phyloP scores from a whole-genome alignment of 2,113 vertebrate genomes.

The Ictalurus furcatus region DNA sequence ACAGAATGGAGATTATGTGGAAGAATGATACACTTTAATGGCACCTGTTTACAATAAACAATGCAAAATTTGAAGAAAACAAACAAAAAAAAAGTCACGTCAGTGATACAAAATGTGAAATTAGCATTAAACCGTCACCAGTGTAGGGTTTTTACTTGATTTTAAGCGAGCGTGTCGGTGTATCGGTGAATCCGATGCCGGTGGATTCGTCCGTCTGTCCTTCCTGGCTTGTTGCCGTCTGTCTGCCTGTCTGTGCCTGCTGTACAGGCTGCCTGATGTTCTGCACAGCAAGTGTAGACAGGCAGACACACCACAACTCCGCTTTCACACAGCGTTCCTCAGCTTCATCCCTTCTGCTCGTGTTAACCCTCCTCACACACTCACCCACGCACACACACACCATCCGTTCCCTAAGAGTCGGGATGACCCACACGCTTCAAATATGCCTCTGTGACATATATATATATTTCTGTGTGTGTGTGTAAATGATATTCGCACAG shows the following conservation, averaged over 20 bases:
- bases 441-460: no score
- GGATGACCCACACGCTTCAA: neutral
- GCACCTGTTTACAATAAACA: neutral
- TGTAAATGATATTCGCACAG: no score
- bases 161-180: neutral
- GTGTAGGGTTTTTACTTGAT: neutral
- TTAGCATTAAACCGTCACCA: neutral
- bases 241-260: conserved; percentile 99
- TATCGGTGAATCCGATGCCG: no score
- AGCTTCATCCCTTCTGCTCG: neutral
- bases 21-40: neutral
- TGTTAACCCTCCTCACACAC: neutral
- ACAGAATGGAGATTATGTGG: neutral
- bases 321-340: neutral
- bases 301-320: conserved; percentile 83
- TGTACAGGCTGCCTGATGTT: conserved; percentile 91
- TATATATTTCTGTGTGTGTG: no score
- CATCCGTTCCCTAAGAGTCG: neutral
- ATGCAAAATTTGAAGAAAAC: no score
- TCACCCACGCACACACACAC: no score
- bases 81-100: neutral
- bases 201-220: neutral
- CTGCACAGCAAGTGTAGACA: conserved; percentile 99
- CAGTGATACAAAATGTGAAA: neutral
- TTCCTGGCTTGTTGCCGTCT: conserved; percentile 93